Evolutionary conservation across 37 sponge, comb jelly and placozoan genomes (phyloP), one percentile per base, ranked within the genome.

Genomic region (Cladorhizidae sp.): DNA sequence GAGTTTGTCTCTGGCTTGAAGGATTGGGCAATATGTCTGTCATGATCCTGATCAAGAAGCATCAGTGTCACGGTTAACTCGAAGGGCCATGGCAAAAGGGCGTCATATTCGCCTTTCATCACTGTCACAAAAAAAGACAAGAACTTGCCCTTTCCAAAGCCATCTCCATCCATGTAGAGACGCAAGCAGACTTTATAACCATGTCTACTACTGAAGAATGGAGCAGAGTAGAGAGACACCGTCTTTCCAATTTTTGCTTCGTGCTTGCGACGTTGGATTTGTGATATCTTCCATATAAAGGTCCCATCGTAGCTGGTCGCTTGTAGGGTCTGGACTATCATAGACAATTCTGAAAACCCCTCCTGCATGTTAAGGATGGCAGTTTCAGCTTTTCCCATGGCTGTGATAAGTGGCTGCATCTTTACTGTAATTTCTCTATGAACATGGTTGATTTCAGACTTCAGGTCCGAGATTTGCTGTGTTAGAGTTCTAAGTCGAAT

Each of bases 141-240:
- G 71, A 87, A 83, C 1, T 81, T 84, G 21, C 80, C 78, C 64
- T 84, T 90, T 9, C 95, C 95, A 63, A 71, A 65, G 0, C 95
- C 95, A 84, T 94, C 95, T 45, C 95, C 95, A 81, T 90, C 79
- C 82, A 94, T 80, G 56, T 94, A 94, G 12, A 94, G 76, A 22
- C 95, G 31, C 39, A 90, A 81, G 58, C 95, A 94, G 56, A 94
- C 40, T 81, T 88, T 90, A 85, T 94, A 94, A 15, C 95, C 95
- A 61, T 87, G 80, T 15, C 88, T 78, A 37, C 86, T 77, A 26
- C 91, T 94, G 79, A 79, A 94, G 86, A 94, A 94, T 0, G 95
- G 95, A 36, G 95, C 91, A 57, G 85, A 83, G 75, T 94, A 94
- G 26, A 94, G 80, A 3, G 95, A 94, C 50, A 94, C 45, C 1